Conservation (phyloP, 92 coral and sea anemone species). For the Hydrozoanthus gracilis region DNA sequence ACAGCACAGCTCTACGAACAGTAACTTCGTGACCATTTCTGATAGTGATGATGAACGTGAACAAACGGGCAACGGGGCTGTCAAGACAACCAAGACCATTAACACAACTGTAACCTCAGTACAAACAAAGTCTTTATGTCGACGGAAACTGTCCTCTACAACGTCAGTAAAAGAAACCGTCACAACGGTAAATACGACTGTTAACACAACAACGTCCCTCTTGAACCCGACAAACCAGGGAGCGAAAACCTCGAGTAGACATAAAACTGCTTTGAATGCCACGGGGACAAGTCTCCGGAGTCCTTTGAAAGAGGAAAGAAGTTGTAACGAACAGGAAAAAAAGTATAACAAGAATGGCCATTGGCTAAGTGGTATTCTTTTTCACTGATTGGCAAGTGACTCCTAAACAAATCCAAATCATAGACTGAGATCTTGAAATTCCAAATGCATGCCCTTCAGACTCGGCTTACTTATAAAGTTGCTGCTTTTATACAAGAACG, state of each 20-base stretch:
- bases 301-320: background rate
- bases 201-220: background rate
- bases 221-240: background rate
- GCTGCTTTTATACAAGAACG: no score
- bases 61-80: background rate
- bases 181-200: slow-evolving; percentile 21
- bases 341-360: background rate
- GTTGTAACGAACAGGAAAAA: background rate
- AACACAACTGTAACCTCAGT: slow-evolving; percentile 30
- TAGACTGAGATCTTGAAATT: no score
- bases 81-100: slow-evolving; percentile 4
- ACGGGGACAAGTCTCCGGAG: background rate
- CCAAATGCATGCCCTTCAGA: no score
- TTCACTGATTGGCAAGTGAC: no score
- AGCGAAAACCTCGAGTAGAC: background rate
- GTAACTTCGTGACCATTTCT: slow-evolving; percentile 9
- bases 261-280: background rate
- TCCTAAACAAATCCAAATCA: no score
- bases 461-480: no score
- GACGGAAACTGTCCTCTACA: background rate
- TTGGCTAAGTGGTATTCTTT: no score
- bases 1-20: background rate
- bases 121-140: slow-evolving; percentile 13
- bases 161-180: slow-evolving; percentile 23
- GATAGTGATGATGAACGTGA: slow-evolving; percentile 34